These are phyloP conservation scores for Prenolepis imparis DNA, from an alignment of 2,888 invertebrate species.

Conservation along the genomic window DNA sequence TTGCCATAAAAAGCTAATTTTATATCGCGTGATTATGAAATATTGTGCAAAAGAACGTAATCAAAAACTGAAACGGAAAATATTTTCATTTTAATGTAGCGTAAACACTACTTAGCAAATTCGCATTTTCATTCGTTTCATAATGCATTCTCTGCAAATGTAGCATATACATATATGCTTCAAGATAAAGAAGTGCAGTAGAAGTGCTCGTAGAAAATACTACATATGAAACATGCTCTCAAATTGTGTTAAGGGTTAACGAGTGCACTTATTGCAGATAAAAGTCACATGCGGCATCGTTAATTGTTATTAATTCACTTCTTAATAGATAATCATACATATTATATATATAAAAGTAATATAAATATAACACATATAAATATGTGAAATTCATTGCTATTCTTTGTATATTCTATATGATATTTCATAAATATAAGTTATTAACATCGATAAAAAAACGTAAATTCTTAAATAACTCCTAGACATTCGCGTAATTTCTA, in stretches of 20 bases:
- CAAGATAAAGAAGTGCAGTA: slow-evolving; percentile 76
- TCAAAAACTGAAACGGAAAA: neutral
- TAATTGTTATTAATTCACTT: slow-evolving; percentile 25
- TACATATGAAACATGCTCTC: slow-evolving; percentile 83
- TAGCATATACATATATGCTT: slow-evolving; percentile 61
- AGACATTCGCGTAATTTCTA: slow-evolving; percentile 37
- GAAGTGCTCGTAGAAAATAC: slow-evolving; percentile 76
- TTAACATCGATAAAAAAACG: neutral
- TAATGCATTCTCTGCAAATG: slow-evolving; percentile 51
- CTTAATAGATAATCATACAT: slow-evolving; percentile 8
- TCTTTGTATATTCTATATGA: neutral
- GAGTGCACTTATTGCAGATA: slow-evolving; percentile 76
- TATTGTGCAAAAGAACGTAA: slow-evolving; percentile 16
- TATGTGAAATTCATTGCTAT: neutral
- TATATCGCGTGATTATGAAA: slow-evolving; percentile 34
- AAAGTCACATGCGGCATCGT: slow-evolving; percentile 74
- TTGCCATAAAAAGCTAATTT: slow-evolving; percentile 53
- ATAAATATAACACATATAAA: neutral
- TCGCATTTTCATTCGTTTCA: slow-evolving; percentile 42
- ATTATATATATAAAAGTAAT: slow-evolving; percentile 19
- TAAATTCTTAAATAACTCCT: slow-evolving; percentile 9
- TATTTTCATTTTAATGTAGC: slow-evolving; percentile 31
- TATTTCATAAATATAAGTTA: slow-evolving; percentile 18
- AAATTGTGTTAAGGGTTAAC: slow-evolving; percentile 82
- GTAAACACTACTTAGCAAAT: slow-evolving; percentile 3